Evolutionary conservation across 2,797 vertebrate species (phyloP).

Genomic region (Taeniopygia guttata): DNA sequence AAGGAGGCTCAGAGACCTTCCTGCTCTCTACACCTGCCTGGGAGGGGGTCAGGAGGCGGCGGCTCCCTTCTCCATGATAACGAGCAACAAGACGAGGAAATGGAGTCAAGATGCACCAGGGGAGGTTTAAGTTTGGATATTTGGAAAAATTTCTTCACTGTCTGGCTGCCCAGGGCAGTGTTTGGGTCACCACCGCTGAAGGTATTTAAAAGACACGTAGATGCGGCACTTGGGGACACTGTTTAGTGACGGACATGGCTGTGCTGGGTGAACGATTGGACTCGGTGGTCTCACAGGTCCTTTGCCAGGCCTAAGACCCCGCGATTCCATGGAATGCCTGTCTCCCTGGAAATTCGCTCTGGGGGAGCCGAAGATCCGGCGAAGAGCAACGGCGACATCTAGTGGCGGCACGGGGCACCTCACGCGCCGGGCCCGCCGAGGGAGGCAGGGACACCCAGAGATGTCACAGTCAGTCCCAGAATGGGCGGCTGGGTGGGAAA

Average conservation of each 20-base stretch:
- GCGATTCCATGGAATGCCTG: accelerated
- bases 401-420: background rate
- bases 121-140: background rate
- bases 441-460: accelerated
- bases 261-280: accelerated
- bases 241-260: background rate
- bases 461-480: background rate
- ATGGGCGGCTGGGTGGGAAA: too few species aligned
- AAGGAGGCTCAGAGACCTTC: background rate
- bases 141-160: background rate
- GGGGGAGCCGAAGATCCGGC: accelerated
- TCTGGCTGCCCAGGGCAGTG: too few species aligned
- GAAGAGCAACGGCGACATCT: constrained; percentile 21
- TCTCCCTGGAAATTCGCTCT: accelerated
- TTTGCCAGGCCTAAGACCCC: accelerated
- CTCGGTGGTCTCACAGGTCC: too few species aligned
- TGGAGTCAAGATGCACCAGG: too few species aligned
- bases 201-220: background rate
- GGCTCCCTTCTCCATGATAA: background rate
- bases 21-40: background rate
- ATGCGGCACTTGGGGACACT: background rate
- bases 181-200: background rate
- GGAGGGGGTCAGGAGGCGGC: background rate
- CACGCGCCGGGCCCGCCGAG: background rate
- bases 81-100: background rate